phyloP scores from a whole-genome alignment of 2,888 invertebrate species.

The Frankliniella intonsa region DNA sequence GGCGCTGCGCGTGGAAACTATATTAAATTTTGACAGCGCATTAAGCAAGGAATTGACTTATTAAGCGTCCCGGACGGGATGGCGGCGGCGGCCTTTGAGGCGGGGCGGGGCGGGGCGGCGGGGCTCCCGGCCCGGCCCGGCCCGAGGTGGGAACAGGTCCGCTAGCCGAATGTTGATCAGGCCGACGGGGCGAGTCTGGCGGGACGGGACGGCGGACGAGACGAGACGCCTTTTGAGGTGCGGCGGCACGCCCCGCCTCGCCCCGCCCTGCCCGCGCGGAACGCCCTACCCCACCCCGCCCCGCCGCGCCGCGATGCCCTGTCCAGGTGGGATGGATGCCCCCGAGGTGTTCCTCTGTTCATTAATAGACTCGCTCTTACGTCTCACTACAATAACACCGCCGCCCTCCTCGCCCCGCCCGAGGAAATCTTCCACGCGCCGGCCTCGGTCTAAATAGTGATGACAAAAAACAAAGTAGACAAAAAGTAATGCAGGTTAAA shows the following conservation, averaged over 20 bases:
- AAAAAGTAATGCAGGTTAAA: too few relatives aligned
- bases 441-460: too few relatives aligned
- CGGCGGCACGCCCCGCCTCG: neutral
- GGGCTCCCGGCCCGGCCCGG: neutral
- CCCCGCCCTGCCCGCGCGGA: neutral
- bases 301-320: neutral
- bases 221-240: neutral
- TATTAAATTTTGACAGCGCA: conserved; percentile 27
- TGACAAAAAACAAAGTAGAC: too few relatives aligned
- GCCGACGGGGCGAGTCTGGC: neutral
- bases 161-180: conserved; percentile 24
- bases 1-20: conserved; percentile 4
- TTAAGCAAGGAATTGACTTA: conserved; percentile 23
- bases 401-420: too few relatives aligned
- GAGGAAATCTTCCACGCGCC: too few relatives aligned
- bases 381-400: too few relatives aligned
- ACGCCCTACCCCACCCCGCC: neutral
- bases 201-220: too few relatives aligned
- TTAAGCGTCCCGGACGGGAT: conserved; percentile 5
- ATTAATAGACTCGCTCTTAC: too few relatives aligned
- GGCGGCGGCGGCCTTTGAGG: conserved; percentile 21
- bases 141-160: conserved; percentile 13
- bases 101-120: neutral
- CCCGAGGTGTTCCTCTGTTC: too few relatives aligned
- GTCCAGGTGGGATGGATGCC: too few relatives aligned